Evolutionary conservation across 1,140 invertebrate genomes (phyloP), one percentile per base, ranked within the genome.

Genomic region (Hyles vespertilio): DNA sequence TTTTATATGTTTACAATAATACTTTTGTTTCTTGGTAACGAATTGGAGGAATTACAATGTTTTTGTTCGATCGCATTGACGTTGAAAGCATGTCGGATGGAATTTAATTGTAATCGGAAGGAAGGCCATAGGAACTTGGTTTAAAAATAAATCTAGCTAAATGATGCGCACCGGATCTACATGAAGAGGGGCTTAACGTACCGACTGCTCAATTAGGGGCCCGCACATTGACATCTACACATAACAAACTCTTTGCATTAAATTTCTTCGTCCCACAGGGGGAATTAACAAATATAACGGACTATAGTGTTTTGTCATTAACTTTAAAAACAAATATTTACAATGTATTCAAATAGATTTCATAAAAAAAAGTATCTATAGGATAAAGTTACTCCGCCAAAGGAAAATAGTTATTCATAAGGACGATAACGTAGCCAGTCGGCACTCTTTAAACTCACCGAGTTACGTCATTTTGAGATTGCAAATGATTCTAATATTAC

Each of bases 101-200:
- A 40, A 5, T 40, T 5, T 8, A 40, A 40, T 5, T 40, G 36
- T 40, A 5, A 40, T 40, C 36, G 36, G 36, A 40, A 40, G 36
- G 4, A 40, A 40, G 8, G 36, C 36, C 4, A 40, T 55, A 66
- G 61, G 60, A 61, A 66, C 57, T 56, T 52, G 52, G 22, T 68
- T 61, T 64, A 64, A 67, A 72, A 60, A 62, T 69, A 72, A 65
- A 65, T 63, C 32, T 49, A 62, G 50, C 45, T 46, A 56, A 59
- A 60, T 59, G 60, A 61, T 55, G 48, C 50, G 46, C 54, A 70
- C 58, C 62, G 62, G 65, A 61, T 56, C 60, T 56, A 33, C n/a
- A 32, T n/a, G 45, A 52, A 36, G 52, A 62, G 57, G 64, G 64
- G 60, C 22, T 59, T 58, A 56, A 22, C 32, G 49, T 46, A 36